These are phyloP conservation scores for Scaptomyza hsui DNA, from an alignment of 1,140 invertebrate genomes.

Conservation along the genomic window DNA sequence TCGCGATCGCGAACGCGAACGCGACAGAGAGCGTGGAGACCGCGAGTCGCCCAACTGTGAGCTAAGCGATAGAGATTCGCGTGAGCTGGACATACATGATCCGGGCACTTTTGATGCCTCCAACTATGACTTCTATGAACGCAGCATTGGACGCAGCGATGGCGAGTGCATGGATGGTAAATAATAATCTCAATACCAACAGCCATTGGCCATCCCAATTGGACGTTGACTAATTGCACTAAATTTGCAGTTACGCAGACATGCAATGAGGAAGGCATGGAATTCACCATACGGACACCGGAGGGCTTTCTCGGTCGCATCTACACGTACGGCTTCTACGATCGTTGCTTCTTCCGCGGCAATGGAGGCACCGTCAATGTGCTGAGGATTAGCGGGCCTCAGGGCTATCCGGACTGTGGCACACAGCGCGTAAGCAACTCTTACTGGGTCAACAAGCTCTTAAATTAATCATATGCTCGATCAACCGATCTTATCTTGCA, in stretches of 20 bases:
- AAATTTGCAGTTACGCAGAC: constrained; percentile 91
- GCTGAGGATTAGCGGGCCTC: constrained; percentile 92
- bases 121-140: constrained; percentile 94
- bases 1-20: constrained; percentile 84
- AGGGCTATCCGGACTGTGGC: constrained; percentile 96
- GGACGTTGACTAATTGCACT: constrained; percentile 32
- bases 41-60: constrained; percentile 92
- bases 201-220: neutral
- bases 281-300: constrained; percentile 93
- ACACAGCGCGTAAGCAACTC: constrained; percentile 88
- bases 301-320: constrained; percentile 95
- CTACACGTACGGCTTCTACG: constrained; percentile 96
- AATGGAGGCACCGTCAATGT: constrained; percentile 93
- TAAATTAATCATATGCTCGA: neutral
- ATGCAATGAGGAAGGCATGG: constrained; percentile 97
- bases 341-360: constrained; percentile 95
- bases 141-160: constrained; percentile 88
- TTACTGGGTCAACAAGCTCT: neutral
- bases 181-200: constrained; percentile 19
- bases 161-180: constrained; percentile 93
- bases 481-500: constrained; percentile 74
- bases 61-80: constrained; percentile 92
- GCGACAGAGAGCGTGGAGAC: constrained; percentile 86
- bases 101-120: constrained; percentile 93
- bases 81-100: constrained; percentile 93